Conservation (phyloP, 2,888 invertebrate species). For the Argyresthia albistria region DNA sequence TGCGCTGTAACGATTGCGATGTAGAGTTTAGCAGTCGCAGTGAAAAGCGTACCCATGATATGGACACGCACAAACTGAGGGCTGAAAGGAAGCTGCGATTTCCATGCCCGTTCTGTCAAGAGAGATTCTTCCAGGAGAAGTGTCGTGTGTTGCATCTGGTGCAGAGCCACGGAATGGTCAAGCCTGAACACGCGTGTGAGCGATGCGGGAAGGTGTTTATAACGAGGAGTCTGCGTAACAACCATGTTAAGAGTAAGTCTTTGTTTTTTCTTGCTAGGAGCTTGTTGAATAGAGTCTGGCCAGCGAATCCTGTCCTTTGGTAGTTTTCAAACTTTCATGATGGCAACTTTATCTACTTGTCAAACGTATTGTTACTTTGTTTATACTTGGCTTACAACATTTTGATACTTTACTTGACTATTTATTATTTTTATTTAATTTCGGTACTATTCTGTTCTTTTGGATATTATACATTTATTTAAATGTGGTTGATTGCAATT, state of each 20-base stretch:
- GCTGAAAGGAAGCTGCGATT: slow-evolving; percentile 38
- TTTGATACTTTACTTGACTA: too few species aligned
- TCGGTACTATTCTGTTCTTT: too few species aligned
- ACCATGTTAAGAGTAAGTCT: slow-evolving; percentile 50
- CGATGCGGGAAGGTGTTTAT: slow-evolving; percentile 45
- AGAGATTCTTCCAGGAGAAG: slow-evolving; percentile 44
- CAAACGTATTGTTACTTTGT: too few species aligned
- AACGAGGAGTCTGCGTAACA: slow-evolving; percentile 46
- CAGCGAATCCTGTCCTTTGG: too few species aligned
- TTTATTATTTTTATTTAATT: too few species aligned
- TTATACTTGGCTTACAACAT: too few species aligned
- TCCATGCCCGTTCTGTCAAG: slow-evolving; percentile 38
- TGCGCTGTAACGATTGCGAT: slow-evolving; percentile 33
- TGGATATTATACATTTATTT: too few species aligned
- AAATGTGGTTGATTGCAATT: too few species aligned
- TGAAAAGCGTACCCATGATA: slow-evolving; percentile 28
- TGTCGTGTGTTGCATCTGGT: slow-evolving; percentile 33
- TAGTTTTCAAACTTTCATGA: too few species aligned
- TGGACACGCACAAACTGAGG: slow-evolving; percentile 1
- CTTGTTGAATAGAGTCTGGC: too few species aligned
- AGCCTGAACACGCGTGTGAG: slow-evolving; percentile 38
- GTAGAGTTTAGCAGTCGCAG: slow-evolving; percentile 23
- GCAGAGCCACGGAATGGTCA: slow-evolving; percentile 36
- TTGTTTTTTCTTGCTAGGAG: slow-evolving; percentile 20
- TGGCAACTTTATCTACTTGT: too few species aligned